Conservation (phyloP, 2,888 invertebrate species). For the Caenorhabditis angaria region DNA sequence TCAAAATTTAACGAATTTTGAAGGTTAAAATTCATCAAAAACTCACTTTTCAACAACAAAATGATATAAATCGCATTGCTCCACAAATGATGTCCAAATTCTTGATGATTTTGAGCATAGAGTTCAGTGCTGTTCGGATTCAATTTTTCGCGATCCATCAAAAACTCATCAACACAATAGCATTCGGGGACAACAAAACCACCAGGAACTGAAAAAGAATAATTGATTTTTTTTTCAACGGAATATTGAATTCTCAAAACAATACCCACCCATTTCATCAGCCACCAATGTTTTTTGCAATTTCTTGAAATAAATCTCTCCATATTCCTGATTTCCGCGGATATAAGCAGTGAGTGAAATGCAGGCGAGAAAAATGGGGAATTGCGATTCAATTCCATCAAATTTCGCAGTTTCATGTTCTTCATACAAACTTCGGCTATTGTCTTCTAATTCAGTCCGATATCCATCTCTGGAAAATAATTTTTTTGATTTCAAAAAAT, state of each 20-base stretch:
- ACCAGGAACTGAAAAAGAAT: slow-evolving; percentile 44
- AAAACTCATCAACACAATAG: slow-evolving; percentile 77
- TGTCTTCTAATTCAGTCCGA: slow-evolving; percentile 87
- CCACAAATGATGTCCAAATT: slow-evolving; percentile 82
- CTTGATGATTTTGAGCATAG: slow-evolving; percentile 63
- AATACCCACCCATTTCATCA: slow-evolving; percentile 78
- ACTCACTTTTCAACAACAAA: slow-evolving; percentile 82
- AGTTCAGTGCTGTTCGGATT: slow-evolving; percentile 64
- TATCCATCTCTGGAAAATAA: slow-evolving; percentile 97
- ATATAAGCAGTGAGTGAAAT: slow-evolving; percentile 86
- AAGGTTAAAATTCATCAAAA: slow-evolving; percentile 3
- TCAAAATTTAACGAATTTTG: no score
- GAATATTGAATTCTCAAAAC: slow-evolving; percentile 6
- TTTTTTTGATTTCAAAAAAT: no score
- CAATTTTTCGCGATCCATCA: slow-evolving; percentile 66
- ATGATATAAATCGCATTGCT: slow-evolving; percentile 95
- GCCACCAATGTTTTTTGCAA: slow-evolving; percentile 84
- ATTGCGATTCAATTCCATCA: slow-evolving; percentile 94
- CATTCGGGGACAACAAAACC: slow-evolving; percentile 85
- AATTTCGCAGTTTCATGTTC: slow-evolving; percentile 91
- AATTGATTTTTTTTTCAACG: neutral
- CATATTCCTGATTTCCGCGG: slow-evolving; percentile 43
- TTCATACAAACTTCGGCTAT: slow-evolving; percentile 82
- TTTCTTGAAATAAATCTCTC: slow-evolving; percentile 81
- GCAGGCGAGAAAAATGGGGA: slow-evolving; percentile 94